Evolutionary conservation across 2,888 invertebrate species (phyloP).

Genomic region (Lathronympha strigana): DNA sequence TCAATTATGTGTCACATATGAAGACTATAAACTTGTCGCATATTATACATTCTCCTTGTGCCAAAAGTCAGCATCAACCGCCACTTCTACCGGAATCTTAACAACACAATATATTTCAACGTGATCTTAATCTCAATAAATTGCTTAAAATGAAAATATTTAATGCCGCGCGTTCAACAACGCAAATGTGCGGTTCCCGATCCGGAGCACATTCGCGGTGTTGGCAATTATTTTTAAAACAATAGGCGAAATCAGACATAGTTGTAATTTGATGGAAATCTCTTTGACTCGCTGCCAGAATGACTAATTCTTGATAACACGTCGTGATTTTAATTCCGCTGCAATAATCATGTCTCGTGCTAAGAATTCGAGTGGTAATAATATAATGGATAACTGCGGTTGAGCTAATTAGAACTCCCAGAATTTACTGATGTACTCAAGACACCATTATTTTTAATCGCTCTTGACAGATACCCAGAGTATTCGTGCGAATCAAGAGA

Average conservation of each 20-base stretch:
- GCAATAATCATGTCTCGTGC: conserved; percentile 66
- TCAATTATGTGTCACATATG: conserved; percentile 76
- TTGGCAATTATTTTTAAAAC: conserved; percentile 68
- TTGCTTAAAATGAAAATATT: conserved; percentile 75
- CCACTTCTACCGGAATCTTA: conserved; percentile 71
- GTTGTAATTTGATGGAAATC: conserved; percentile 71
- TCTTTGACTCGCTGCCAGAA: conserved; percentile 77
- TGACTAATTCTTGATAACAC: conserved; percentile 73
- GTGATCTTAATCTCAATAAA: conserved; percentile 76
- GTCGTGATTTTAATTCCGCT: conserved; percentile 69
- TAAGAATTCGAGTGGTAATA: conserved; percentile 59
- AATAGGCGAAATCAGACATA: conserved; percentile 67
- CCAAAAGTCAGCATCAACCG: conserved; percentile 76
- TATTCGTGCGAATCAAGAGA: too few relatives aligned
- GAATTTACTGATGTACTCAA: conserved; percentile 33
- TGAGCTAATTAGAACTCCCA: conserved; percentile 33
- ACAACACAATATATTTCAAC: conserved; percentile 79
- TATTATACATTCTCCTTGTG: conserved; percentile 71
- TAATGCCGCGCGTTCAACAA: conserved; percentile 66
- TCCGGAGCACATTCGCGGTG: conserved; percentile 58
- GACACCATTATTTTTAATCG: conserved; percentile 27
- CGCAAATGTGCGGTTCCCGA: conserved; percentile 55
- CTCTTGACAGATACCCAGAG: not conserved
- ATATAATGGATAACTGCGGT: conserved; percentile 51
- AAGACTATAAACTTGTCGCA: conserved; percentile 75